phyloP scores from a whole-genome alignment of 2,113 vertebrate species.

The Calyptommatus sinebrachiatus region DNA sequence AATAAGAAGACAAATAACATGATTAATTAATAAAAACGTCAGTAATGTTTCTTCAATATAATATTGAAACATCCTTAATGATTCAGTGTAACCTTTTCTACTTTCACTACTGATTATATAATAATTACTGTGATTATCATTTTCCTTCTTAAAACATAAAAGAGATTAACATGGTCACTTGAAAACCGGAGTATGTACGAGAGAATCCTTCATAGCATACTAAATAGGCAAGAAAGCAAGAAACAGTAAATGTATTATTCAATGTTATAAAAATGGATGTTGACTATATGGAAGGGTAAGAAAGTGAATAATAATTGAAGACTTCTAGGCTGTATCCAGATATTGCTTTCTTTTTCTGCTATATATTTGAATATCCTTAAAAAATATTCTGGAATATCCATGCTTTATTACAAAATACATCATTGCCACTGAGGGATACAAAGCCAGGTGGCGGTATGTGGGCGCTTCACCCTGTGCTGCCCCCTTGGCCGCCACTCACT shows the following conservation, averaged over 20 bases:
- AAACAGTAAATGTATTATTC: neutral
- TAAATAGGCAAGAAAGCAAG: neutral
- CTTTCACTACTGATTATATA: neutral
- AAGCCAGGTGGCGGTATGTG: too few species aligned
- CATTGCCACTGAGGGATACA: too few species aligned
- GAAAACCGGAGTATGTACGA: neutral
- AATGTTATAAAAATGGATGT: neutral
- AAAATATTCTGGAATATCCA: too few species aligned
- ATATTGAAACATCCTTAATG: neutral
- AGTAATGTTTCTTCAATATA: conserved; percentile 1
- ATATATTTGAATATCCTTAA: too few species aligned
- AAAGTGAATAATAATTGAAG: neutral
- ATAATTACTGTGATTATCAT: conserved; percentile 12
- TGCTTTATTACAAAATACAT: too few species aligned
- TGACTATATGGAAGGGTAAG: neutral
- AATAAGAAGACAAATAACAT: neutral
- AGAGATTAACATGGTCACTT: neutral
- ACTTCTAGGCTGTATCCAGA: neutral
- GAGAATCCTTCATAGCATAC: neutral
- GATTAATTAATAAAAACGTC: neutral
- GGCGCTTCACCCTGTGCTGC: too few species aligned
- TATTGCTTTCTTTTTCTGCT: too few species aligned
- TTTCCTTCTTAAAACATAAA: conserved; percentile 7
- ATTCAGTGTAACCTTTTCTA: neutral
- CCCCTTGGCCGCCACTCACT: too few species aligned